phyloP scores from a whole-genome alignment of 1,140 invertebrate genomes.

The Halictus rubicundus region DNA sequence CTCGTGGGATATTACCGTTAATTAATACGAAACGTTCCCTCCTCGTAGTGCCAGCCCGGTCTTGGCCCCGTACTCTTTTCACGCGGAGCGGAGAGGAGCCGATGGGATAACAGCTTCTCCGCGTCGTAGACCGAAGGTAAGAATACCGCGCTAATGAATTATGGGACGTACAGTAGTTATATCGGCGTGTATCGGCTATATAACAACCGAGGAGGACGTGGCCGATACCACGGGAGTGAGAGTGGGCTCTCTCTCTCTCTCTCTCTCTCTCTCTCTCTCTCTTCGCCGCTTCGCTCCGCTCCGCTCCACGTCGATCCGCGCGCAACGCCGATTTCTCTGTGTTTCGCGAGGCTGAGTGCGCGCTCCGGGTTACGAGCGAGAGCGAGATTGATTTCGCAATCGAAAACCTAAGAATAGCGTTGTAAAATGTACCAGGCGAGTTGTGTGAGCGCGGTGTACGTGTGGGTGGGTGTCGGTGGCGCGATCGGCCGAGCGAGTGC shows the following conservation, averaged over 20 bases:
- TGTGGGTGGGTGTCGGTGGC: background rate
- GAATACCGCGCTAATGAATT: conserved; percentile 62
- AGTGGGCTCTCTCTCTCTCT: conserved; percentile 34
- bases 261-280: no score
- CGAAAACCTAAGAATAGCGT: conserved; percentile 64
- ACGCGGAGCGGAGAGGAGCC: conserved; percentile 13
- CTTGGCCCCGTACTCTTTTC: conserved; percentile 17
- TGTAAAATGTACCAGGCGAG: conserved; percentile 45
- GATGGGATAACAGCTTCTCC: conserved; percentile 33
- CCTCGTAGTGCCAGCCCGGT: background rate
- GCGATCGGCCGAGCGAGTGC: background rate
- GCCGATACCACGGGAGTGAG: conserved; percentile 43
- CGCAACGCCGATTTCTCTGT: background rate
- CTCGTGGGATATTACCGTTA: conserved; percentile 21
- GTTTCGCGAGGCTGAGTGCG: background rate
- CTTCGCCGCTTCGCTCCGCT: no score
- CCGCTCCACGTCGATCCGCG: no score
- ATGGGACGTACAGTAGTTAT: conserved; percentile 64
- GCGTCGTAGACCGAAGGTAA: conserved; percentile 22
- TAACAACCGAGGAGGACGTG: conserved; percentile 37
- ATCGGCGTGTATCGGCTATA: conserved; percentile 56
- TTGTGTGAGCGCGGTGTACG: background rate
- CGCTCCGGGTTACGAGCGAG: conserved; percentile 60
- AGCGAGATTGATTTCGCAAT: conserved; percentile 68
- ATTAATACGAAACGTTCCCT: conserved; percentile 27